Evolutionary conservation across 2,888 invertebrate genomes (phyloP).

Genomic region (Dendrolimus pini): DNA sequence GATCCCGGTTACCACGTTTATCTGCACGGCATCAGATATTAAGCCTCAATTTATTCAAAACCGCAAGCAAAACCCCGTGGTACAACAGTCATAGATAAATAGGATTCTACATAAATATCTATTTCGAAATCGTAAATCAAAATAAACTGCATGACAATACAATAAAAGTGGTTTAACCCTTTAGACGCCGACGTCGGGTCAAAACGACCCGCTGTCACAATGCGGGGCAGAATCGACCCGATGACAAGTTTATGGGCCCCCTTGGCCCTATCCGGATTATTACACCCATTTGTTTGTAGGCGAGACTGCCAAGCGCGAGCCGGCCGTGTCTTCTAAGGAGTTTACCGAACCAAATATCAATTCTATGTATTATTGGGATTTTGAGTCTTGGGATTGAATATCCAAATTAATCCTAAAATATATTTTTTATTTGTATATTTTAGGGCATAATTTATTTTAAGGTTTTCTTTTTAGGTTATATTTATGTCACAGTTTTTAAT

Average conservation of each 20-base stretch:
- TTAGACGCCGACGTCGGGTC: not conserved
- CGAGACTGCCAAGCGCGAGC: not conserved
- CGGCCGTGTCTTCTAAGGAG: not conserved
- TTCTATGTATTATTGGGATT: not conserved
- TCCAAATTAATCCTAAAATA: no score
- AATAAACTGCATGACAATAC: no score
- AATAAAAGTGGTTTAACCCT: not conserved
- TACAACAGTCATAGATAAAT: not conserved
- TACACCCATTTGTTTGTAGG: slow-evolving; percentile 7
- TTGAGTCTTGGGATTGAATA: no score
- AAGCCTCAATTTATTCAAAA: no score
- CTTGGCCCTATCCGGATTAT: slow-evolving; percentile 14
- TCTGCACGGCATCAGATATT: no score
- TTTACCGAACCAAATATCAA: not conserved
- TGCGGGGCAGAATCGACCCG: slow-evolving; percentile 25
- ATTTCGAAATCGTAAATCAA: not conserved
- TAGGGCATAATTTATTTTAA: no score
- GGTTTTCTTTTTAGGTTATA: no score
- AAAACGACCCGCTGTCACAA: not conserved
- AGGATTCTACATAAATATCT: not conserved
- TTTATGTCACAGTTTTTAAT: no score
- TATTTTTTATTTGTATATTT: no score
- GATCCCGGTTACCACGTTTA: no score
- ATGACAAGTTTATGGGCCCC: slow-evolving; percentile 49
- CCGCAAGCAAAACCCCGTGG: no score